Evolutionary conservation across 2,113 vertebrate genomes (phyloP).

Genomic region (Cavia aperea): DNA sequence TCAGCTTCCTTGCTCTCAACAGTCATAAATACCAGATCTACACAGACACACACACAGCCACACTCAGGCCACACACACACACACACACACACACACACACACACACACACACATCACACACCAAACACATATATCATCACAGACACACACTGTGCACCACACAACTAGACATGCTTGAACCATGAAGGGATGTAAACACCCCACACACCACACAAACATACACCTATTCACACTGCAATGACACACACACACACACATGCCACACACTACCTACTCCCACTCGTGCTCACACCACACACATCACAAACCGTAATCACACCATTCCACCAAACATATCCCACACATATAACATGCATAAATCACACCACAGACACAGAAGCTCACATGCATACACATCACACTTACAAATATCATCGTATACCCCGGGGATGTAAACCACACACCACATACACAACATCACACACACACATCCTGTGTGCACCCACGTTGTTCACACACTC

Average conservation of each 20-base stretch:
- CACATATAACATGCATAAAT: background rate
- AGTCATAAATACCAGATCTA: background rate
- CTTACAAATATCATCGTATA: background rate
- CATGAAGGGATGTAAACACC: background rate
- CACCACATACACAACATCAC: no score
- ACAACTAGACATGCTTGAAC: background rate
- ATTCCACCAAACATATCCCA: background rate
- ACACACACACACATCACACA: background rate
- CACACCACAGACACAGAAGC: background rate
- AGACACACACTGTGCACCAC: background rate
- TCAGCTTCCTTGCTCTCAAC: background rate
- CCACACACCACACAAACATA: background rate
- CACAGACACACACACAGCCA: background rate
- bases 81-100: background rate
- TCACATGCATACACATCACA: no score
- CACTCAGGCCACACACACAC: background rate
- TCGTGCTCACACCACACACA: background rate
- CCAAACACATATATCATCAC: no score
- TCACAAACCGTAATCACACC: background rate
- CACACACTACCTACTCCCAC: background rate
- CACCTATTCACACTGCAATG: background rate
- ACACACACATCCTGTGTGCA: background rate
- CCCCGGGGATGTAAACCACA: no score
- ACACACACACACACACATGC: background rate
- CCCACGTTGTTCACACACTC: background rate